Conservation (phyloP, 2,888 invertebrate genomes). For the Drosophila emarginata region DNA sequence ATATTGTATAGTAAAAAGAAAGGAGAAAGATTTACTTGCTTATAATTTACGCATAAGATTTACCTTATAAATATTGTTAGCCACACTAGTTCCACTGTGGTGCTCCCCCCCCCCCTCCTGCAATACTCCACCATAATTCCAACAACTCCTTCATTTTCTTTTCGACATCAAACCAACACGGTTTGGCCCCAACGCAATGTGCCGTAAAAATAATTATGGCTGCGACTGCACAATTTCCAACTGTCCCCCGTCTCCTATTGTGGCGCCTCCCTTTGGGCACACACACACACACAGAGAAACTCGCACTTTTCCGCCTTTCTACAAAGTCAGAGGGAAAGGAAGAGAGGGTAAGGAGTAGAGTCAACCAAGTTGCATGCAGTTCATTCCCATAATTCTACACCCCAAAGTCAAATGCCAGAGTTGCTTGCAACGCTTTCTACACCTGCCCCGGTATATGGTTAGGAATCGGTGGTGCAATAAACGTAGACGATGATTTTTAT, state of each 20-base stretch:
- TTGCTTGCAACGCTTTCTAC: slow-evolving; percentile 50
- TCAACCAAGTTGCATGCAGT: slow-evolving; percentile 5
- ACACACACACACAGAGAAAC: not conserved
- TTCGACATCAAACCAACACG: slow-evolving; percentile 24
- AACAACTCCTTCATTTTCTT: slow-evolving; percentile 32
- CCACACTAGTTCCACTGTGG: slow-evolving; percentile 9
- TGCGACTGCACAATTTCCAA: slow-evolving; percentile 74
- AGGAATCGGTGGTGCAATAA: not conserved
- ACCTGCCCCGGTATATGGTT: slow-evolving; percentile 4
- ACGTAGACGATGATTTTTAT: not conserved
- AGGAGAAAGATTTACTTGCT: too few species aligned
- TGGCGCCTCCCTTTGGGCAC: not conserved
- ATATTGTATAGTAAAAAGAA: too few species aligned
- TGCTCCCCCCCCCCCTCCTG: not conserved
- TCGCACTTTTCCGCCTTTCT: slow-evolving; percentile 1
- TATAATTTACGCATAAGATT: too few species aligned
- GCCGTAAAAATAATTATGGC: slow-evolving; percentile 78
- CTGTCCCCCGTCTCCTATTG: not conserved
- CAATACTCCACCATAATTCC: too few species aligned
- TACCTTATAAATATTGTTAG: not conserved
- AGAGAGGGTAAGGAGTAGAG: too few species aligned
- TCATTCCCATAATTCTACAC: slow-evolving; percentile 36
- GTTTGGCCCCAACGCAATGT: slow-evolving; percentile 68
- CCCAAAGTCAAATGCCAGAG: slow-evolving; percentile 21
- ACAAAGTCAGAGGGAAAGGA: not conserved